A percentile compares a stretch with the other conserved stretches of the same genome.
Evolutionary conservation across 2,797 vertebrate species (phyloP).

Genomic region (Halcyon smyrnensis): DNA sequence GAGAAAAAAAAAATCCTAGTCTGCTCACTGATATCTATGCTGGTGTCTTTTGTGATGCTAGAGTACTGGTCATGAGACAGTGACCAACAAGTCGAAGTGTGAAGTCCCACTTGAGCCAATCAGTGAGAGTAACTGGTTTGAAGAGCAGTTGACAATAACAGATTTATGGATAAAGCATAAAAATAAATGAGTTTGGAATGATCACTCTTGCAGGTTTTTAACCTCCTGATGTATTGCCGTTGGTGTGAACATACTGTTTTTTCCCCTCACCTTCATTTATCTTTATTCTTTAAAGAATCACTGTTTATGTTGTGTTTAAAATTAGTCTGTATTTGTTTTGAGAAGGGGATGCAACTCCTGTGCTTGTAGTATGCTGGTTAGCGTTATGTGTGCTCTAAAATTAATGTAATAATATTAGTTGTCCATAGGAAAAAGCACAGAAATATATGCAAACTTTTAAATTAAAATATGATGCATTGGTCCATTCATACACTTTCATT

Average conservation of each 20-base stretch:
- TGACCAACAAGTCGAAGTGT: neutral
- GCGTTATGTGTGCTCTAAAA: neutral
- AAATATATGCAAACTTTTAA: neutral
- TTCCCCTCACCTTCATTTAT: neutral
- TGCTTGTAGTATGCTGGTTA: neutral
- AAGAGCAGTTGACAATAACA: neutral
- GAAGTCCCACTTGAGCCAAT: neutral
- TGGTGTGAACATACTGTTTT: neutral
- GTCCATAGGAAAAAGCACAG: neutral
- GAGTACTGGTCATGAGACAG: neutral
- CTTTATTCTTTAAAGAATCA: neutral
- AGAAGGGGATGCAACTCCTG: neutral
- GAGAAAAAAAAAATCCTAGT: neutral
- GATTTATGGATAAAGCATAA: neutral
- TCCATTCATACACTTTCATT: neutral
- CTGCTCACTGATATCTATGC: neutral
- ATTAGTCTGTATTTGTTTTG: neutral
- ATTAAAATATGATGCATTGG: accelerated
- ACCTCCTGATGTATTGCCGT: neutral
- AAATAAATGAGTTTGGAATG: neutral
- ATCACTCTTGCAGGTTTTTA: neutral
- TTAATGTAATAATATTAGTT: neutral
- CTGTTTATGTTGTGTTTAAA: neutral
- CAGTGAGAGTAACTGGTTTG: neutral
- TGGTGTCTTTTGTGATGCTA: neutral